phyloP scores from a whole-genome alignment of 1,140 invertebrate genomes.

The Hyposmocoma kahamanoa region DNA sequence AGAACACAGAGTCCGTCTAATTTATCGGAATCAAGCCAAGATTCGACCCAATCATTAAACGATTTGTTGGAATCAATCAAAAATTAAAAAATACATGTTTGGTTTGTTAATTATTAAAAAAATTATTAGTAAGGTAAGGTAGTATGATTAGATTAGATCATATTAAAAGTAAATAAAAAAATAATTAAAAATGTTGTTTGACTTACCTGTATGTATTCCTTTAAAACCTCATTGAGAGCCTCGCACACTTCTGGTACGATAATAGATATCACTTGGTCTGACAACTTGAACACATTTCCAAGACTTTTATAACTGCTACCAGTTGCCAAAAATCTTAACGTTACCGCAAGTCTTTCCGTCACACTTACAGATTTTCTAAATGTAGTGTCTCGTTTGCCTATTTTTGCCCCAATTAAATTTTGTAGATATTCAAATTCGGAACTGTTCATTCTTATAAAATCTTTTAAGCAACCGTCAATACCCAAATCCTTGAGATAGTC shows the following conservation, averaged over 20 bases:
- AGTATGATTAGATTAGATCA: too few relatives aligned
- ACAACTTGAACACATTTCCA: slow-evolving; percentile 6
- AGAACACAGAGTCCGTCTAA: too few relatives aligned
- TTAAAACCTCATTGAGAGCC: not conserved
- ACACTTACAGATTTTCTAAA: slow-evolving; percentile 1
- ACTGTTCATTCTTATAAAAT: slow-evolving; percentile 7
- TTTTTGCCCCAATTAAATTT: slow-evolving; percentile 5
- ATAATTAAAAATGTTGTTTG: too few relatives aligned
- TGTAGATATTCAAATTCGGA: slow-evolving; percentile 4
- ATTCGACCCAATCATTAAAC: too few relatives aligned
- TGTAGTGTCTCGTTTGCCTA: not conserved
- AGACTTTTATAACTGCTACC: slow-evolving; percentile 4
- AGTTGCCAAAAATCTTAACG: not conserved
- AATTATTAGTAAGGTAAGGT: too few relatives aligned
- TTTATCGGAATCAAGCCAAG: too few relatives aligned
- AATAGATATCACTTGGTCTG: slow-evolving; percentile 5
- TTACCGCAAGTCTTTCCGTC: not conserved
- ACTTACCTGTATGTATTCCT: too few relatives aligned
- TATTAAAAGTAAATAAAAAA: too few relatives aligned
- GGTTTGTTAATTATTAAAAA: too few relatives aligned
- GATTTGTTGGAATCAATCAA: too few relatives aligned
- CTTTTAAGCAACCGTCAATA: slow-evolving; percentile 3
- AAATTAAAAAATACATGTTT: too few relatives aligned
- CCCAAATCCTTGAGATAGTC: too few relatives aligned
- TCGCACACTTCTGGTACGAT: slow-evolving; percentile 1